Evolutionary conservation across 2,797 vertebrate species (phyloP).

Genomic region (Scolopax bukidnonensis): DNA sequence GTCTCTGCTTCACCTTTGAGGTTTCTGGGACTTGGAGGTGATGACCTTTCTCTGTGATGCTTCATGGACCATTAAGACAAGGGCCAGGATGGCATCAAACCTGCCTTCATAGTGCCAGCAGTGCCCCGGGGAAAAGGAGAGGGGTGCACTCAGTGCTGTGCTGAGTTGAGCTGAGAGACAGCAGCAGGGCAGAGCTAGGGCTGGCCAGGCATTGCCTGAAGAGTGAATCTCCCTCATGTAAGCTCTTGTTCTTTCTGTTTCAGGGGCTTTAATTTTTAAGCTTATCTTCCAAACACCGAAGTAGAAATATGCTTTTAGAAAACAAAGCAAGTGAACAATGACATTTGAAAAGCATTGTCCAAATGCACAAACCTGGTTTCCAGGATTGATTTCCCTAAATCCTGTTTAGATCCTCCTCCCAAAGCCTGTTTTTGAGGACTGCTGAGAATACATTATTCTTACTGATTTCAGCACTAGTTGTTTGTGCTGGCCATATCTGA

Average conservation of each 20-base stretch:
- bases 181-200: background rate
- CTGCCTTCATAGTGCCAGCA: fast-evolving
- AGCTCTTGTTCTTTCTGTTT: background rate
- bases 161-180: background rate
- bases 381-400: background rate
- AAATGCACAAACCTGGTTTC: background rate
- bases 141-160: no score
- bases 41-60: background rate
- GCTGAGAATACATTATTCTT: background rate
- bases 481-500: background rate
- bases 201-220: background rate
- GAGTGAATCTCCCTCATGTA: background rate
- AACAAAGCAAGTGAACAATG: background rate
- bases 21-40: background rate
- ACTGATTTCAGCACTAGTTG: background rate
- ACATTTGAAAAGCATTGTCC: background rate
- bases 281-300: background rate
- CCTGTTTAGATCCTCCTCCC: background rate
- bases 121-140: background rate
- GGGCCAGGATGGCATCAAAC: background rate
- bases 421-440: background rate
- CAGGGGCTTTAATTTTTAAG: background rate
- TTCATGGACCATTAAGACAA: background rate
- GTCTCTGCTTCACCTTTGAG: background rate
- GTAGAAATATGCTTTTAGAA: background rate